These are phyloP conservation scores for Tretioscincus oriximinensis DNA, from an alignment of 2,113 vertebrate genomes.

Conservation along the genomic window DNA sequence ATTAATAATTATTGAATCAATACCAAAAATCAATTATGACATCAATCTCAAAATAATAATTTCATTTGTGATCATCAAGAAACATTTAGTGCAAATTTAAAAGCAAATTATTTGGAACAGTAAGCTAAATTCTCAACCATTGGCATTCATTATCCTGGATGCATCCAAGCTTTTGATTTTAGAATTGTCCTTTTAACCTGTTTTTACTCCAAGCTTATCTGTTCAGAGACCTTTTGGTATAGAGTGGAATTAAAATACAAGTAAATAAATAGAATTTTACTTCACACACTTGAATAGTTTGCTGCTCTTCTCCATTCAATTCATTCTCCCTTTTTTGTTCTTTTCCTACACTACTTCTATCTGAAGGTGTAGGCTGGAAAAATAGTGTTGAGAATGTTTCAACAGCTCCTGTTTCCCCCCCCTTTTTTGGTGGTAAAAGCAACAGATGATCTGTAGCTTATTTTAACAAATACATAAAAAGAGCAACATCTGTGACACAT, in stretches of 20 bases:
- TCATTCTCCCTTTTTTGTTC: not conserved
- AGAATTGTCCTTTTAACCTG: too few species aligned
- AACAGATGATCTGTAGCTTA: slow-evolving; percentile 45
- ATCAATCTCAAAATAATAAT: too few species aligned
- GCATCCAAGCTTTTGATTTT: too few species aligned
- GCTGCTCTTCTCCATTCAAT: not conserved
- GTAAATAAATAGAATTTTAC: not conserved
- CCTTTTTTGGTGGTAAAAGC: slow-evolving; percentile 44
- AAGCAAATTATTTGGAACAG: too few species aligned
- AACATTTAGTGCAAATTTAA: too few species aligned
- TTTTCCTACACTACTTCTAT: not conserved
- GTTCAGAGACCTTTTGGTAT: too few species aligned
- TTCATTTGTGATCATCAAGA: too few species aligned
- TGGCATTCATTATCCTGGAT: too few species aligned
- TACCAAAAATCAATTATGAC: too few species aligned
- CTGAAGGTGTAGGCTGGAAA: not conserved
- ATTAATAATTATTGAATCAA: too few species aligned
- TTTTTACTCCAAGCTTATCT: too few species aligned
- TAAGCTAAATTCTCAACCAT: too few species aligned
- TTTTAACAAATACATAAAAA: slow-evolving; percentile 59
- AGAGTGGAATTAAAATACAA: not conserved
- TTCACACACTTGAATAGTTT: not conserved
- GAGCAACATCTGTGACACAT: slow-evolving; percentile 66
- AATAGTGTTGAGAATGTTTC: not conserved
- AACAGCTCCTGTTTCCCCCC: slow-evolving; percentile 29